A percentile compares a stretch with the other conserved stretches of the same genome.
Evolutionary conservation across 2,113 vertebrate genomes (phyloP).

Genomic region (Sebastes schlegelii): DNA sequence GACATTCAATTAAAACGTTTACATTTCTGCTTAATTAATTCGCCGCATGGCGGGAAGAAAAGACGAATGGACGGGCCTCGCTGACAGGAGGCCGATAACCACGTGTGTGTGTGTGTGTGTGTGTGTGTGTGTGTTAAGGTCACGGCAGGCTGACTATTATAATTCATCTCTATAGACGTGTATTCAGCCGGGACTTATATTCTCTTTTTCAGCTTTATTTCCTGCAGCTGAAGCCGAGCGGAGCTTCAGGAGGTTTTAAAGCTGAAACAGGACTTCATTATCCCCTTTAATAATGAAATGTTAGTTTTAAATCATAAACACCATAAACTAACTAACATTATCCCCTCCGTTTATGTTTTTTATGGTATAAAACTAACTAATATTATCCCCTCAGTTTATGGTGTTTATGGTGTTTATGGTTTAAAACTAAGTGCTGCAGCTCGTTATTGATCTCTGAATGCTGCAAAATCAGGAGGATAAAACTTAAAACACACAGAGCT

Average conservation of each 20-base stretch:
- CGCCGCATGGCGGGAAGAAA: constrained; percentile 85
- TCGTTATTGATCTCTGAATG: constrained; percentile 43
- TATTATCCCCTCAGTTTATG: too few relatives aligned
- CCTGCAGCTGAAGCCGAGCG: constrained; percentile 52
- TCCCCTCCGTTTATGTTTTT: too few relatives aligned
- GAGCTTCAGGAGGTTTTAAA: constrained; percentile 29
- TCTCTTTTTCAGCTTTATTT: constrained; percentile 77
- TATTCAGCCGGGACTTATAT: constrained; percentile 87
- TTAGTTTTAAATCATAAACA: too few relatives aligned
- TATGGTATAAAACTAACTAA: too few relatives aligned
- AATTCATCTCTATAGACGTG: constrained; percentile 96
- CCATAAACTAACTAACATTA: too few relatives aligned
- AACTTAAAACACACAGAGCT: background rate
- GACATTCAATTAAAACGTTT: constrained; percentile 96
- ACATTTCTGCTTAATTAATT: constrained; percentile 96
- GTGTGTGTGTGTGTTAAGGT: constrained; percentile 87
- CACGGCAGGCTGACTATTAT: constrained; percentile 91
- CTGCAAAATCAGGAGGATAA: constrained; percentile 41
- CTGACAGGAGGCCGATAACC: constrained; percentile 98
- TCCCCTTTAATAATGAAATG: background rate
- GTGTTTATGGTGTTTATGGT: constrained; percentile 11
- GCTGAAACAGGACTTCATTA: constrained; percentile 39
- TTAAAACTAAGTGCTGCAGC: constrained; percentile 30
- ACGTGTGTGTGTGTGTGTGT: constrained; percentile 46
- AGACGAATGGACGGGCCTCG: constrained; percentile 89